Percentiles rank a stretch among this genome's conserved stretches.
phyloP scores from a whole-genome alignment of 2,888 invertebrate species.

The Ormyrus thymus region DNA sequence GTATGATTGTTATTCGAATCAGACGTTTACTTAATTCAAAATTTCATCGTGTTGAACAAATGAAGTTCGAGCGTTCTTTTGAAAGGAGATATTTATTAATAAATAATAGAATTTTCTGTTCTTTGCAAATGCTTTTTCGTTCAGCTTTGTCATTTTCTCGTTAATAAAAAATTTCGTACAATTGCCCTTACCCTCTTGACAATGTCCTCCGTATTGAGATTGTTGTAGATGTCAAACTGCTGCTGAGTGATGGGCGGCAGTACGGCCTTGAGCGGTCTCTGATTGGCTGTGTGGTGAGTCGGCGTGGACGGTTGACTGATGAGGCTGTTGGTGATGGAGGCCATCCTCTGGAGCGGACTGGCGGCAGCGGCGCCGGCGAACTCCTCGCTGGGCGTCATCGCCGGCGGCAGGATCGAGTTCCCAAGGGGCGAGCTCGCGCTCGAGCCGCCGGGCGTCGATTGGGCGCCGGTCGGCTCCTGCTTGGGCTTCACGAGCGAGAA shows the following conservation, averaged over 20 bases:
- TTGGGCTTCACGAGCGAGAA: conserved; percentile 93
- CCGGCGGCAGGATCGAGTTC: conserved; percentile 90
- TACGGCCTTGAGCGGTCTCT: conserved; percentile 95
- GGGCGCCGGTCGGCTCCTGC: conserved; percentile 81
- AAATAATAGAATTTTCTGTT: conserved; percentile 2
- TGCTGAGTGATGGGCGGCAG: conserved; percentile 98
- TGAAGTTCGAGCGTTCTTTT: not conserved
- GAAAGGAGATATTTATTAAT: not conserved
- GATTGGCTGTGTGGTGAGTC: conserved; percentile 88
- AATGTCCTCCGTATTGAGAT: conserved; percentile 98
- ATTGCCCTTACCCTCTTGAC: conserved; percentile 84
- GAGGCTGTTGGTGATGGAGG: conserved; percentile 97
- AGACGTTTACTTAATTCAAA: not conserved
- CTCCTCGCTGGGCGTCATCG: conserved; percentile 87
- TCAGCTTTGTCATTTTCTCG: conserved; percentile 22
- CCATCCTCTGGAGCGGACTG: conserved; percentile 97
- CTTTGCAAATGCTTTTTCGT: conserved; percentile 15
- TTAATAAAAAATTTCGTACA: conserved; percentile 39
- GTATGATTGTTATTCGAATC: not conserved
- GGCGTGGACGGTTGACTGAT: conserved; percentile 93
- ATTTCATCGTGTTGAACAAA: not conserved
- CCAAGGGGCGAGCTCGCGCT: conserved; percentile 90
- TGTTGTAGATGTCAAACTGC: conserved; percentile 98
- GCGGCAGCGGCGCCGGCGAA: conserved; percentile 89
- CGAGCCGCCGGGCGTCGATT: conserved; percentile 82